These are phyloP conservation scores for Poecilia latipinna DNA, from an alignment of 2,113 vertebrate species.

Conservation along the genomic window DNA sequence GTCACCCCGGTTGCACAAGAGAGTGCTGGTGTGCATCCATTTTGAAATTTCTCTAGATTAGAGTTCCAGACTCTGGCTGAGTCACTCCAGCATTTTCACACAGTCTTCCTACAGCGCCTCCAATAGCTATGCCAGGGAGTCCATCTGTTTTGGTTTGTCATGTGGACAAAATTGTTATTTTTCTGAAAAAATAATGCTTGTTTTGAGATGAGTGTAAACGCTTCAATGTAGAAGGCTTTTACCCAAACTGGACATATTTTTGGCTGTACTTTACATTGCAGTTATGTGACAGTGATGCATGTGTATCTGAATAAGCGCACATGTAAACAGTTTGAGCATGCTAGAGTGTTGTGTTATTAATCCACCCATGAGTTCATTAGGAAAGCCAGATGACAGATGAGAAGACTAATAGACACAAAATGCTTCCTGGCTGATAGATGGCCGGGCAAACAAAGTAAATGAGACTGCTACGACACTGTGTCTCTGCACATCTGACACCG, in stretches of 20 bases:
- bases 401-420: conserved; percentile 62
- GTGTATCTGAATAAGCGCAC: background rate
- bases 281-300: background rate
- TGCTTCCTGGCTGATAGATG: conserved; percentile 57
- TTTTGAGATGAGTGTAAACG: background rate
- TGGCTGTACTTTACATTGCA: background rate
- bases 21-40: background rate
- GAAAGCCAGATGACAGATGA: conserved; percentile 64
- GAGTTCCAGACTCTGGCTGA: background rate
- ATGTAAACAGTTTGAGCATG: conserved; percentile 8
- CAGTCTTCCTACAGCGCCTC: background rate
- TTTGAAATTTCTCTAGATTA: background rate
- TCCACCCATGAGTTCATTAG: conserved; percentile 74
- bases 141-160: background rate
- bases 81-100: background rate
- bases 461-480: conserved; percentile 2
- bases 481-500: no score
- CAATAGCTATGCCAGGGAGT: background rate
- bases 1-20: background rate
- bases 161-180: background rate
- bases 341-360: conserved; percentile 42
- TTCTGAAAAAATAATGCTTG: background rate
- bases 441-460: conserved; percentile 20
- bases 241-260: no score
- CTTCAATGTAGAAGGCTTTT: background rate